These are phyloP conservation scores for Copsychus sechellarum DNA, from an alignment of 2,113 vertebrate genomes.

Conservation along the genomic window DNA sequence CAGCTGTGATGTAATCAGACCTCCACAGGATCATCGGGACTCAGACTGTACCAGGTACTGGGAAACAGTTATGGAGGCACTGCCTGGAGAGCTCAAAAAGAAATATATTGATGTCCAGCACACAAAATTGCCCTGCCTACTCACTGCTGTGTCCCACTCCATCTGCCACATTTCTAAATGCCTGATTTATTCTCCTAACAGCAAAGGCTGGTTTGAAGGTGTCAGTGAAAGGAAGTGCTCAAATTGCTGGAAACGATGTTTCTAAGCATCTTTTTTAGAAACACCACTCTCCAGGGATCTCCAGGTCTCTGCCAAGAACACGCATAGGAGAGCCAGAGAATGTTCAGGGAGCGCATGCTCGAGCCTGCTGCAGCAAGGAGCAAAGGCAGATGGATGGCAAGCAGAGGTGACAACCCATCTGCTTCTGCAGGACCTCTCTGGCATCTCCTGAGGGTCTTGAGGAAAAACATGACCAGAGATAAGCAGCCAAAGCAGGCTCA, in stretches of 20 bases:
- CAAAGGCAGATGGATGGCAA: neutral
- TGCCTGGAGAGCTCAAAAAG: neutral
- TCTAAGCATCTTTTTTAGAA: conserved; percentile 13
- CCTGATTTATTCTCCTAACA: neutral
- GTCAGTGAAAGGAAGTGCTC: neutral
- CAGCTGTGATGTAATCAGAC: neutral
- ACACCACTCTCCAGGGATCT: neutral
- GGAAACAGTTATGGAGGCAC: neutral
- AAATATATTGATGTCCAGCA: neutral
- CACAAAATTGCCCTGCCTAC: neutral
- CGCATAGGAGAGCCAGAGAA: neutral
- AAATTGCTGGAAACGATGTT: neutral
- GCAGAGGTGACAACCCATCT: conserved; percentile 29
- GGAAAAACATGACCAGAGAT: neutral
- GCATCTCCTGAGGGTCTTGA: neutral
- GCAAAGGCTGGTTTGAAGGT: neutral
- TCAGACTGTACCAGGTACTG: neutral
- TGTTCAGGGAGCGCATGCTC: neutral
- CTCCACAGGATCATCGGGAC: neutral
- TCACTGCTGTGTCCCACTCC: neutral
- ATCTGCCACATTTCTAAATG: neutral
- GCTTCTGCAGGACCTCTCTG: neutral
- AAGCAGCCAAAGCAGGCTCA: neutral
- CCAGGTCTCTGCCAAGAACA: conserved; percentile 31
- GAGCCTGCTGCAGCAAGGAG: neutral